Conservation (phyloP, 2,113 vertebrate species). For the Acanthisitta chloris region DNA sequence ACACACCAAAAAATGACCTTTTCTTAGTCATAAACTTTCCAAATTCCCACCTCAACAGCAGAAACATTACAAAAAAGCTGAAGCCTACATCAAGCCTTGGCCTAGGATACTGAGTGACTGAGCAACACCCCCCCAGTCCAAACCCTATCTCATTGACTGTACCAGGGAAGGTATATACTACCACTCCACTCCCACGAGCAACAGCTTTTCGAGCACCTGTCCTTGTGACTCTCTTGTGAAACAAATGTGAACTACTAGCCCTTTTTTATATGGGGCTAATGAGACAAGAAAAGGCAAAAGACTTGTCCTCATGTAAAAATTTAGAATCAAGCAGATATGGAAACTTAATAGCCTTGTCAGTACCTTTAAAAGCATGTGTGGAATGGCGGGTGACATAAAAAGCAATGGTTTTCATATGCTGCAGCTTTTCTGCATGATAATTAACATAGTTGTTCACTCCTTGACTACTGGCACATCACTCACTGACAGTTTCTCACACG, state of each 20-base stretch:
- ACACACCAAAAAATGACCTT: not conserved
- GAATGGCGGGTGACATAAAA: not conserved
- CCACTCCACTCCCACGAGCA: rapidly evolving
- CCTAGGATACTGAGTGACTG: not conserved
- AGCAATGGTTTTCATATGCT: not conserved
- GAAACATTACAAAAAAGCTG: not conserved
- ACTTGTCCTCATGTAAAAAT: not conserved
- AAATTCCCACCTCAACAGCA: not conserved
- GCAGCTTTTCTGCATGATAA: not conserved
- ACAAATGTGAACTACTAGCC: not conserved
- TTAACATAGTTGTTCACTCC: not conserved
- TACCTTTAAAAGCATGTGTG: not conserved
- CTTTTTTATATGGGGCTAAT: not conserved
- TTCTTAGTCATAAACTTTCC: not conserved
- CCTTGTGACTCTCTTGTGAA: not conserved
- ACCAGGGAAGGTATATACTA: not conserved
- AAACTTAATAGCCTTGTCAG: not conserved
- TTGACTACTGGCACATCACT: not conserved
- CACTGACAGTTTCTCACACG: not conserved
- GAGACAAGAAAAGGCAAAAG: not conserved
- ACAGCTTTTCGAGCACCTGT: not conserved
- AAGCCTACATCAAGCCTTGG: not conserved
- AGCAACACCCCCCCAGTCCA: not conserved
- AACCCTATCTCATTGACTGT: not conserved
- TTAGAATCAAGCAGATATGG: not conserved